Percentiles rank a stretch among this genome's conserved stretches.
Conservation (phyloP, 53 echinoderm and acorn worm species). For the Holothuria leucospilota region DNA sequence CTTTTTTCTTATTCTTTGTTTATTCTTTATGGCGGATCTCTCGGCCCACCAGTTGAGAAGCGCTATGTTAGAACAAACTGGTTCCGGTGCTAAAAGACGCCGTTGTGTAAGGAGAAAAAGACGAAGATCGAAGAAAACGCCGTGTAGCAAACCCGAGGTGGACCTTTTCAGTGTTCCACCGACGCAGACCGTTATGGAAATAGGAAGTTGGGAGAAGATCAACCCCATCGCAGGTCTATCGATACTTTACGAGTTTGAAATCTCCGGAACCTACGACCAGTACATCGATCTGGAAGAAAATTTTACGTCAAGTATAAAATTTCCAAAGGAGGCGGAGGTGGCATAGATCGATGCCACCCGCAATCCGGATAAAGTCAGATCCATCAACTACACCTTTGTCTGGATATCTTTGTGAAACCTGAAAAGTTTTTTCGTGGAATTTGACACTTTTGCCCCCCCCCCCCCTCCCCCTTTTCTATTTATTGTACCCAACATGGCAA, state of each 20-base stretch:
- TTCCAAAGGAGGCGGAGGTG: conserved; percentile 30
- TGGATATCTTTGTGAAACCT: too few species aligned
- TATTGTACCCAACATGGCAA: too few species aligned
- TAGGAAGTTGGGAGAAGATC: conserved; percentile 31
- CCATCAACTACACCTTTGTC: conserved; percentile 28
- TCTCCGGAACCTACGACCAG: not conserved
- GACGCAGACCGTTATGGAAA: conserved; percentile 46
- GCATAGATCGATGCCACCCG: not conserved
- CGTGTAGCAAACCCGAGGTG: conserved; percentile 32
- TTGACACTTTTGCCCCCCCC: too few species aligned
- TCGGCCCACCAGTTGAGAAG: too few species aligned
- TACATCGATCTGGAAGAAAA: conserved; percentile 19
- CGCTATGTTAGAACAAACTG: too few species aligned
- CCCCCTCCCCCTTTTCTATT: too few species aligned
- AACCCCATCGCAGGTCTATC: conserved; percentile 30
- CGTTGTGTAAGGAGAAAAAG: too few species aligned
- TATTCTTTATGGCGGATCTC: too few species aligned
- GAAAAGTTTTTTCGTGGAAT: too few species aligned
- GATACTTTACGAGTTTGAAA: not conserved
- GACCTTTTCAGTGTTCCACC: conserved; percentile 55
- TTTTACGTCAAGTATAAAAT: conserved; percentile 51
- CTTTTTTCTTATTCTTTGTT: too few species aligned
- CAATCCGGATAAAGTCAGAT: conserved; percentile 28
- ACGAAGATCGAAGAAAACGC: too few species aligned
- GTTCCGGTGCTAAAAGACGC: too few species aligned